Evolutionary conservation across 2,797 vertebrate genomes (phyloP).

Genomic region (Pipistrellus kuhlii): DNA sequence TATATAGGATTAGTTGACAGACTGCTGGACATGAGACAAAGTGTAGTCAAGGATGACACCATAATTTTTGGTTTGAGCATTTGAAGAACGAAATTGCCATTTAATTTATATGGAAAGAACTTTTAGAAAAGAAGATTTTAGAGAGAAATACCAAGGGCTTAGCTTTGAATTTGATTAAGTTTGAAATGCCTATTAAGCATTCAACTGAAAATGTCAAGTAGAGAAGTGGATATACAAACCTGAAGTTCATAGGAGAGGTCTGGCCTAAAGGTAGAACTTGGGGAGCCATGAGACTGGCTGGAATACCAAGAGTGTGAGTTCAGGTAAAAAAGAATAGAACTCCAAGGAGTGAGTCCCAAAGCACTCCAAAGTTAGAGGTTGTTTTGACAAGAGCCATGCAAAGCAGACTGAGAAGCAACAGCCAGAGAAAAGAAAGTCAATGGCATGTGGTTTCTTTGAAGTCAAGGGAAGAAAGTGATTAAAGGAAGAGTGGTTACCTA

Average conservation of each 20-base stretch:
- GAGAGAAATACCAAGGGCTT: neutral
- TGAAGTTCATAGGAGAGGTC: neutral
- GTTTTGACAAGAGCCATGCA: neutral
- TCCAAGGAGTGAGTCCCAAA: neutral
- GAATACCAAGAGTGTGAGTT: neutral
- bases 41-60: neutral
- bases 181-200: neutral
- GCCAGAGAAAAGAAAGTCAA: neutral
- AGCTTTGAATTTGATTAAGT: slow-evolving; percentile 28
- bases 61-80: neutral
- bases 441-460: slow-evolving; percentile 12
- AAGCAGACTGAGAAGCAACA: slow-evolving; percentile 20
- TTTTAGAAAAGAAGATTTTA: neutral
- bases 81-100: neutral
- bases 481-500: neutral
- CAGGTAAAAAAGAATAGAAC: neutral
- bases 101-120: neutral
- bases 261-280: neutral
- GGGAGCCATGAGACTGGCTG: neutral
- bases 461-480: neutral
- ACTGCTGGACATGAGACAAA: neutral
- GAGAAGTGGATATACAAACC: neutral
- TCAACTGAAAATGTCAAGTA: neutral
- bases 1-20: neutral
- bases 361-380: neutral